A percentile compares a stretch with the other conserved stretches of the same genome.
Evolutionary conservation across 2,113 vertebrate species (phyloP).

Genomic region (Mormyrus iriodes): DNA sequence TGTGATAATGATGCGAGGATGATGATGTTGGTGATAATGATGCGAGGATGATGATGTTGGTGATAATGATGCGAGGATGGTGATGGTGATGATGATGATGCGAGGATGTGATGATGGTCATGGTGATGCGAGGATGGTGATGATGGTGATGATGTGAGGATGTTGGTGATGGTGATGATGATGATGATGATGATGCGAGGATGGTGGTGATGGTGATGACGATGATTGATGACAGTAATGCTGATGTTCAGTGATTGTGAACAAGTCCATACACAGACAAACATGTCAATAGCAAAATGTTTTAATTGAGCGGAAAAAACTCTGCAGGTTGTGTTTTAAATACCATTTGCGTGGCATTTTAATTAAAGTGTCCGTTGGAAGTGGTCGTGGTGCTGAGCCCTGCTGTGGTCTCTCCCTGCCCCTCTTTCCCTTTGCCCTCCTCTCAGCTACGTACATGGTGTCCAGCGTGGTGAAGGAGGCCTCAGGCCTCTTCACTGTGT

Average conservation of each 20-base stretch:
- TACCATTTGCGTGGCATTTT: background rate
- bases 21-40: background rate
- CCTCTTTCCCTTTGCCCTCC: background rate
- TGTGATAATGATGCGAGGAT: no score
- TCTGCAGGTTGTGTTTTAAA: background rate
- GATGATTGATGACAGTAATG: background rate
- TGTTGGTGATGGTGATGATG: background rate
- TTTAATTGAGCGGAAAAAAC: background rate
- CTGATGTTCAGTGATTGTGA: background rate
- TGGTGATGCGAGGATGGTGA: background rate
- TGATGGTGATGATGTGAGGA: no score
- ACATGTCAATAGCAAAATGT: background rate
- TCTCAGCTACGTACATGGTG: constrained; percentile 59
- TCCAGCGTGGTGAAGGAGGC: constrained; percentile 67
- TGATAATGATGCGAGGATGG: no score
- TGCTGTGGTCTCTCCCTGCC: background rate
- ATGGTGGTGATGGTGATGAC: no score
- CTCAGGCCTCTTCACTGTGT: constrained; percentile 66
- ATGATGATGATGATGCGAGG: no score
- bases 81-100: background rate
- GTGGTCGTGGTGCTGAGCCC: background rate
- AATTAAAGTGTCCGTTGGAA: background rate
- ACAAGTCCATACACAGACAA: background rate
- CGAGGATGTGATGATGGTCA: no score
- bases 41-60: background rate